These are phyloP conservation scores for Atrichornis clamosus DNA, from an alignment of 2,113 vertebrate species.

Conservation along the genomic window DNA sequence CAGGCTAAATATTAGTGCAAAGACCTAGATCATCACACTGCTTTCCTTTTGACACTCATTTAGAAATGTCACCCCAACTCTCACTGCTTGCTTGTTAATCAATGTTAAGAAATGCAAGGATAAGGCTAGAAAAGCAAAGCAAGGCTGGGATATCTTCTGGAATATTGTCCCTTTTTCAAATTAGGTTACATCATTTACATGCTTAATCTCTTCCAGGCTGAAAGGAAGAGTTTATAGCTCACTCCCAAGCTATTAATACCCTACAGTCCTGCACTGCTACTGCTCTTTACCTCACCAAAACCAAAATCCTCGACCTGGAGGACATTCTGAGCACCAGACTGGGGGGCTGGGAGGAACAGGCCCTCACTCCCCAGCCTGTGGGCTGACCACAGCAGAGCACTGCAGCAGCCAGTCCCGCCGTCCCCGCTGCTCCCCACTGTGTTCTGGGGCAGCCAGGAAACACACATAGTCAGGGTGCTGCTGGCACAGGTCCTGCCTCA, in stretches of 20 bases:
- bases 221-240: background rate
- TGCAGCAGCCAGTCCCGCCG: accelerated
- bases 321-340: background rate
- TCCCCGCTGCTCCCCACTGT: accelerated
- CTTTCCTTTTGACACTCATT: background rate
- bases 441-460: background rate
- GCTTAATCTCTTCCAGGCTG: background rate
- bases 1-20: background rate
- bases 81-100: background rate
- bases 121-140: background rate
- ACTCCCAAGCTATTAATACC: background rate
- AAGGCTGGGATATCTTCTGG: background rate
- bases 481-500: background rate
- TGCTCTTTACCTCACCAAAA: background rate
- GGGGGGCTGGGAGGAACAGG: background rate
- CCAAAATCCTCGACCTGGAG: background rate
- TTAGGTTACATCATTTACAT: background rate
- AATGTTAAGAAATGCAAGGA: background rate
- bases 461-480: background rate
- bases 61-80: background rate
- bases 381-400: accelerated
- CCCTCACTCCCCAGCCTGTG: background rate
- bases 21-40: background rate
- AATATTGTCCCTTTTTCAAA: background rate
- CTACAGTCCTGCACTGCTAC: background rate